A percentile compares a stretch with the other conserved stretches of the same genome.
These are phyloP conservation scores for Hydra vulgaris DNA, from an alignment of 30 jellyfish, hydroid and myxozoan genomes.

Conservation along the genomic window DNA sequence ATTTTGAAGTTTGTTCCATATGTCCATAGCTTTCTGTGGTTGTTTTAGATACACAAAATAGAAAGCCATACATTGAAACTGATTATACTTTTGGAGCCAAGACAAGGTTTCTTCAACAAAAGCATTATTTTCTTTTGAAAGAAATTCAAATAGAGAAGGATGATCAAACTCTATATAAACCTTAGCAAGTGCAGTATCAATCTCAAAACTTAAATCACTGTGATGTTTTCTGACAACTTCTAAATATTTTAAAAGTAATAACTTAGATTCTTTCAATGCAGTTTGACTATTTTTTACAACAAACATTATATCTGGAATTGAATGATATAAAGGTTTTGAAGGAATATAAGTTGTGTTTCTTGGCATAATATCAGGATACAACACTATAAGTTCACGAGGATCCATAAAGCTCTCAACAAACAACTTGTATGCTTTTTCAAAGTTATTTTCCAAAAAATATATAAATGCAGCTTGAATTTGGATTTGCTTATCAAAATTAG, in stretches of 20 bases:
- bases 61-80: conserved; percentile 71
- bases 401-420: conserved; percentile 62
- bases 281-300: conserved; percentile 72
- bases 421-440: conserved; percentile 45
- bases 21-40: conserved; percentile 54
- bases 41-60: conserved; percentile 31
- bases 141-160: conserved; percentile 35
- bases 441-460: conserved; percentile 43
- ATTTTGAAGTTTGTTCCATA: conserved; percentile 51
- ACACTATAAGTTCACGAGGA: conserved; percentile 58
- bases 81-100: conserved; percentile 49
- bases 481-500: conserved; percentile 41
- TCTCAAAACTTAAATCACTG: conserved; percentile 24
- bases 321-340: conserved; percentile 67
- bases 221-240: conserved; percentile 21
- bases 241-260: conserved; percentile 51
- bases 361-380: conserved; percentile 87
- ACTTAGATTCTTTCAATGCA: conserved; percentile 64
- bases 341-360: conserved; percentile 58
- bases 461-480: conserved; percentile 83
- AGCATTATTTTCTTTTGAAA: conserved; percentile 37
- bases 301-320: conserved; percentile 58
- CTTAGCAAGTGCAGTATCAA: conserved; percentile 78
- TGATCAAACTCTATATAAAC: conserved; percentile 82
- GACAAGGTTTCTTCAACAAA: conserved; percentile 47